These are phyloP conservation scores for Petaurus breviceps DNA, from an alignment of 2,113 vertebrate species.

Conservation along the genomic window DNA sequence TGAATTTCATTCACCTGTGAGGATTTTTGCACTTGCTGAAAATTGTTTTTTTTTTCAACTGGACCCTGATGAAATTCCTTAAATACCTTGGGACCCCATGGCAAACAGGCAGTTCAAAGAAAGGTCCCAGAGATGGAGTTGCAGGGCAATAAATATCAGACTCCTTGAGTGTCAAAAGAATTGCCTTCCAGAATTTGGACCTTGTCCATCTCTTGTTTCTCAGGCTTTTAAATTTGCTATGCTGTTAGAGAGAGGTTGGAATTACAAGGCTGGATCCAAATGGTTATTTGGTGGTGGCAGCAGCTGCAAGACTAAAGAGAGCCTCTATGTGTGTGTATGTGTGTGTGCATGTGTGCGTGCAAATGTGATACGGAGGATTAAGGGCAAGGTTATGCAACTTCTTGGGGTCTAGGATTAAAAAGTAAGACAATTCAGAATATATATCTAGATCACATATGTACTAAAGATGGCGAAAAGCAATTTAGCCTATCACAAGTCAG, in stretches of 20 bases:
- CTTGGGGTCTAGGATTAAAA: background rate
- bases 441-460: background rate
- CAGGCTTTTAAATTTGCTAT: background rate
- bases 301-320: background rate
- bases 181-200: background rate
- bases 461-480: background rate
- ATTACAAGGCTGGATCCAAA: background rate
- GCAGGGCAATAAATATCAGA: background rate
- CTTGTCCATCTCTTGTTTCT: background rate
- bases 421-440: background rate
- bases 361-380: fast-evolving
- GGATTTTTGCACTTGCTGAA: background rate
- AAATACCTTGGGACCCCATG: too few species aligned
- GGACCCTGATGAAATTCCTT: background rate
- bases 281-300: fast-evolving
- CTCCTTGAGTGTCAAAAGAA: fast-evolving
- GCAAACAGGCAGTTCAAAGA: fast-evolving
- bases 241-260: background rate
- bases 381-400: background rate
- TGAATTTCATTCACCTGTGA: fast-evolving
- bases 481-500: background rate
- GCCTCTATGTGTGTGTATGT: fast-evolving
- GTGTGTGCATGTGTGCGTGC: too few species aligned
- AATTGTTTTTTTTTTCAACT: background rate
- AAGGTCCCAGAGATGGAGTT: background rate